phyloP scores from a whole-genome alignment of 2,888 invertebrate genomes.

The Cheiracanthium punctorium region DNA sequence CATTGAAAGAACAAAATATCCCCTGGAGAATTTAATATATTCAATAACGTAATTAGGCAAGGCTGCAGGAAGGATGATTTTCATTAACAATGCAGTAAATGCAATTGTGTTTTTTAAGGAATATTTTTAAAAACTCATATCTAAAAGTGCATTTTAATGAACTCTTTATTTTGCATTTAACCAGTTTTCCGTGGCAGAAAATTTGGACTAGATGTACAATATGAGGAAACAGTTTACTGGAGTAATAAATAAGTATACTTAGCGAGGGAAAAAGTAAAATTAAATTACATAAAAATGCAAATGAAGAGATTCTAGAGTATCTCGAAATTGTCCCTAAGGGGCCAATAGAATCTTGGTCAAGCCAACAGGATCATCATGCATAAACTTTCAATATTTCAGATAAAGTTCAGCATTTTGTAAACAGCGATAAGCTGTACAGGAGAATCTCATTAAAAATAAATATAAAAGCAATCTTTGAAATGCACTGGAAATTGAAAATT shows the following conservation, averaged over 20 bases:
- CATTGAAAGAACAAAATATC: too few relatives aligned
- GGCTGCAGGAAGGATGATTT: too few relatives aligned
- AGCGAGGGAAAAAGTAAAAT: background rate
- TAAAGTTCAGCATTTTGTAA: background rate
- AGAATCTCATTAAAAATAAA: background rate
- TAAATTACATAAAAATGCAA: conserved; percentile 10
- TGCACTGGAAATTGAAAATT: background rate
- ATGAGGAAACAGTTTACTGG: background rate
- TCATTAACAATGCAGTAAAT: too few relatives aligned
- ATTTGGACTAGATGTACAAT: background rate
- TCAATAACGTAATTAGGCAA: too few relatives aligned
- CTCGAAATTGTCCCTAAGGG: background rate
- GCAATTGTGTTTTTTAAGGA: too few relatives aligned
- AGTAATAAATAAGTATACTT: background rate
- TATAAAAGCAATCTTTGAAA: background rate
- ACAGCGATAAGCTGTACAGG: background rate
- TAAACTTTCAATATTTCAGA: background rate
- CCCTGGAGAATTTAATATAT: too few relatives aligned
- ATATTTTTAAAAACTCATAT: too few relatives aligned
- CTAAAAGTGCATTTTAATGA: too few relatives aligned
- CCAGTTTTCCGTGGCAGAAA: background rate
- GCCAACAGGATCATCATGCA: background rate
- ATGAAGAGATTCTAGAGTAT: background rate
- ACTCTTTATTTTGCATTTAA: background rate
- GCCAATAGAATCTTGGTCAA: background rate